These are phyloP conservation scores for Bufo bufo DNA, from an alignment of 2,113 vertebrate species.

Conservation along the genomic window DNA sequence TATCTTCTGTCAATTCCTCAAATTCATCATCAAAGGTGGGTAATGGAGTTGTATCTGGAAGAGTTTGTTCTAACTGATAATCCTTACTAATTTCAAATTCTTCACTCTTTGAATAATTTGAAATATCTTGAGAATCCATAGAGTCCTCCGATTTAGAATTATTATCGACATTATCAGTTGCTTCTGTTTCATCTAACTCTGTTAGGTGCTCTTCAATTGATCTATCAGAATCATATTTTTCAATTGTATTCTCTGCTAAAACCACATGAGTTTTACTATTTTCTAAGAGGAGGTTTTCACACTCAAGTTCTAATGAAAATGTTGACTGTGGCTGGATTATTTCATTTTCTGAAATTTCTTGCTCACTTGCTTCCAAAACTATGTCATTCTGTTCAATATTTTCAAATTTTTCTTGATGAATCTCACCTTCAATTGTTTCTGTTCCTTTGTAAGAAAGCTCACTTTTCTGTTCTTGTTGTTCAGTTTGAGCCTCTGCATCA, in stretches of 20 bases:
- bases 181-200: not conserved
- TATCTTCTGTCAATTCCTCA: not conserved
- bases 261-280: not conserved
- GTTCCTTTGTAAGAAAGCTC: not conserved
- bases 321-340: not conserved
- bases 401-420: not conserved
- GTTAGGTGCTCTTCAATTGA: not conserved
- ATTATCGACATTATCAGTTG: not conserved
- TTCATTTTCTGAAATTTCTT: not conserved
- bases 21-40: conserved; percentile 59
- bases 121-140: conserved; percentile 19
- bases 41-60: conserved; percentile 67
- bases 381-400: not conserved
- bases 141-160: conserved; percentile 36
- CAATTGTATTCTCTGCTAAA: not conserved
- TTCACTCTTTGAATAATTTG: not conserved
- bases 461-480: not conserved
- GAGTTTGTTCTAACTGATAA: conserved; percentile 67
- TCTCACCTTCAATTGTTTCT: not conserved
- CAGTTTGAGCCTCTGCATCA: not conserved
- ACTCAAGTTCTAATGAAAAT: not conserved
- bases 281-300: not conserved
- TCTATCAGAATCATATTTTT: not conserved
- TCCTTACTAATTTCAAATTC: rapidly evolving
- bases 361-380: conserved; percentile 4